phyloP scores from a whole-genome alignment of 1,140 invertebrate species.

The Yoshiicerus persimilis region DNA sequence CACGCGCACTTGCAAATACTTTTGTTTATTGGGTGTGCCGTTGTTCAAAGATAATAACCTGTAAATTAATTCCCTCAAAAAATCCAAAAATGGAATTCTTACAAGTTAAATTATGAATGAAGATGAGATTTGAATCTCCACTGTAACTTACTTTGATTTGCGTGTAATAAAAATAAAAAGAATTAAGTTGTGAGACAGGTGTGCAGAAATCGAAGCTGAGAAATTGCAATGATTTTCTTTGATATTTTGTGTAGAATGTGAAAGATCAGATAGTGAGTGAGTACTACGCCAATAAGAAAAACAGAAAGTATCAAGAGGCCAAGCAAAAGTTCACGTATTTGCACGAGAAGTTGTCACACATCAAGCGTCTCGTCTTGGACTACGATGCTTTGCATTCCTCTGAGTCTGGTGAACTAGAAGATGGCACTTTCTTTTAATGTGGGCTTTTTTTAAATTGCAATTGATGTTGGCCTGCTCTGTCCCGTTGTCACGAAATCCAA shows the following conservation, averaged over 20 bases:
- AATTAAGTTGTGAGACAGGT: not conserved
- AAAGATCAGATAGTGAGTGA: conserved; percentile 76
- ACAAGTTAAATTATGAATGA: not conserved
- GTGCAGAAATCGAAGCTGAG: not conserved
- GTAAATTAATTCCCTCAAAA: not conserved
- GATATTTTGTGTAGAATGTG: conserved; percentile 61
- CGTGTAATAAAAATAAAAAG: not conserved
- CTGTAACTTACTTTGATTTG: not conserved
- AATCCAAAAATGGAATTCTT: not conserved
- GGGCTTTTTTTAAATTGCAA: not conserved
- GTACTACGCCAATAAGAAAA: conserved; percentile 75
- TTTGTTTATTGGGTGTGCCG: not conserved
- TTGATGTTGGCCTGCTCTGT: not conserved
- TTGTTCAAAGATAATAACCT: not conserved
- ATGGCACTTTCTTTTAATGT: not conserved
- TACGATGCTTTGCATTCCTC: conserved; percentile 63
- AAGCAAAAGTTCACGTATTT: conserved; percentile 79
- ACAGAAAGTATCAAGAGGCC: conserved; percentile 69
- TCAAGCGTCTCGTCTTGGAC: conserved; percentile 79
- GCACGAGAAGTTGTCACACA: conserved; percentile 85
- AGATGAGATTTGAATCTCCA: not conserved
- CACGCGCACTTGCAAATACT: not conserved
- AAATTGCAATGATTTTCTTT: conserved; percentile 24
- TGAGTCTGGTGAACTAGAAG: not conserved
- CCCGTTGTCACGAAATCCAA: not conserved